Conservation (phyloP, 2,113 vertebrate species). For the Epinephelus cyanopodus region DNA sequence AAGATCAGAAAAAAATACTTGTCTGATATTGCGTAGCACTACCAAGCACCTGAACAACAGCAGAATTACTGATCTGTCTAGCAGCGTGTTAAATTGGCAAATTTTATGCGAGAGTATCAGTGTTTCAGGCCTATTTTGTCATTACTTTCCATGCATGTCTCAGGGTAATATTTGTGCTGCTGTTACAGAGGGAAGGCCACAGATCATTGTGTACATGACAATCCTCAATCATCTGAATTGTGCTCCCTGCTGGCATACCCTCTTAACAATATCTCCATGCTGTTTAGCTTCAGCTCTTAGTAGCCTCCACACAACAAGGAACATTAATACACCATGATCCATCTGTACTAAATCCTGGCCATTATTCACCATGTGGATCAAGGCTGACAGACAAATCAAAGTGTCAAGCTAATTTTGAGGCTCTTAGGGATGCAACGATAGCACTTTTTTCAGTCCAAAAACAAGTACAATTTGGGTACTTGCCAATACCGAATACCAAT, state of each 20-base stretch:
- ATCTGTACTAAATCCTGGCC: neutral
- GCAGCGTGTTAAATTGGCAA: neutral
- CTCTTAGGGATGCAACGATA: too few species aligned
- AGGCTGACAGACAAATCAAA: neutral
- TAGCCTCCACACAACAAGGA: neutral
- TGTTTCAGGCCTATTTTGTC: constrained; percentile 19
- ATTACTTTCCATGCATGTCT: constrained; percentile 6
- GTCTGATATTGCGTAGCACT: constrained; percentile 24
- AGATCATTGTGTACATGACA: constrained; percentile 29
- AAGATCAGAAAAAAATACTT: neutral
- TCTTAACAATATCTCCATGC: constrained; percentile 22
- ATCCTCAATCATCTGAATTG: constrained; percentile 29
- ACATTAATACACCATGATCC: neutral
- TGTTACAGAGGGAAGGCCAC: neutral
- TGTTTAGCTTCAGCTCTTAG: constrained; percentile 15
- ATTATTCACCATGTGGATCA: neutral
- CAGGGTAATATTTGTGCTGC: neutral
- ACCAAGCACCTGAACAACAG: constrained; percentile 9
- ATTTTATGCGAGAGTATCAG: constrained; percentile 1
- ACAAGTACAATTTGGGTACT: too few species aligned
- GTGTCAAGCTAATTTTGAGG: neutral
- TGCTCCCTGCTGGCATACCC: constrained; percentile 14
- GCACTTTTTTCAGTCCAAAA: too few species aligned
- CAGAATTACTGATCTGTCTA: constrained; percentile 11
- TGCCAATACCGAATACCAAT: too few species aligned